Evolutionary conservation across 2,113 vertebrate genomes (phyloP), one percentile per base, ranked within the genome.

Genomic region (Bubalus kerabau): DNA sequence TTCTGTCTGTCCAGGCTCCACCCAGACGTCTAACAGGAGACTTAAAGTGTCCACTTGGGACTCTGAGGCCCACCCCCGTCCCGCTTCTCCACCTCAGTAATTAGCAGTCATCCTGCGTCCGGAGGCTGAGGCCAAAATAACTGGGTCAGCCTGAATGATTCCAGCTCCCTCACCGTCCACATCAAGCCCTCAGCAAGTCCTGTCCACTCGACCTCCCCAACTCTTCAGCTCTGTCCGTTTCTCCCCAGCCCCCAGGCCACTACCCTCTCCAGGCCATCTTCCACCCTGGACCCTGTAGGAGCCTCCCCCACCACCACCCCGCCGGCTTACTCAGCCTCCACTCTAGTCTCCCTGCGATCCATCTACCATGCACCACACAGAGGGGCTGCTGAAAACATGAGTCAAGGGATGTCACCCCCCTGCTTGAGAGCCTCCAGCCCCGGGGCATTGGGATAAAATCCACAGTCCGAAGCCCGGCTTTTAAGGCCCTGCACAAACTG

Each of bases 331-430:
- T 11, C 26, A 28, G 26, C 54, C 43, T 24, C 12, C 24, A 2
- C 10, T 40, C n/a, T 40, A 0, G 1, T 21, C 59, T 30, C 48
- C 50, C 76, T 11, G 6, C 1, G 1, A 32, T 6, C 56, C n/a
- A 24, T 2, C 10, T 19, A 4, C 36, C 59, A 28, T 0, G 30
- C 71, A 26, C n/a, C 36, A 19, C 48, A 23, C 43, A 43, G 50
- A 48, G 74, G 1, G 30, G 28, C 93, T 89, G 67, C 40, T 30
- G 64, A 30, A 67, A 30, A 30, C 2, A 2, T 0, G 4, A 36
- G 76, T 48, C 86, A 57, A 15, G 32, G 32, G 26, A 30, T 2
- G 26, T 30, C 60, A 36, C 7, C 11, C 36, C 48, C 50, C 86
- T 16, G 59, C 30, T 32, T 9, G 8, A 2, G 14, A 2, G 8